Evolutionary conservation across 2,113 vertebrate species (phyloP).

Genomic region (Cercocebus atys): DNA sequence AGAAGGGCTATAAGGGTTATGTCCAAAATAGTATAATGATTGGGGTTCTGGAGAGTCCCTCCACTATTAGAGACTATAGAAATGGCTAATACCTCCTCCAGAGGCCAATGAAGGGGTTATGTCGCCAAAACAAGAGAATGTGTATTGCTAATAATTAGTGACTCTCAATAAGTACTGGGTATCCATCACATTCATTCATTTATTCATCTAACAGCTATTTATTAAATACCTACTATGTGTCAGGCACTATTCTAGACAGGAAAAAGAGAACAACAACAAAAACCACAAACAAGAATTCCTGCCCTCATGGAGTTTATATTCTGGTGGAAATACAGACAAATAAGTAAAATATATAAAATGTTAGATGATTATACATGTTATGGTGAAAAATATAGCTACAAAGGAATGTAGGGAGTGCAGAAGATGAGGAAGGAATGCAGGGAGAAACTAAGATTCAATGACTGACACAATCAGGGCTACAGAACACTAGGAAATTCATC

Average conservation of each 20-base stretch:
- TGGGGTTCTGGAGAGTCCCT: neutral
- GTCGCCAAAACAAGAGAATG: neutral
- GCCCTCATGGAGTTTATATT: neutral
- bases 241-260: neutral
- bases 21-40: constrained; percentile 5
- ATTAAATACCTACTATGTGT: neutral
- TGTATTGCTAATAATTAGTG: neutral
- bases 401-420: neutral
- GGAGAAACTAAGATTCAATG: neutral
- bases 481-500: neutral
- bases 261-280: neutral
- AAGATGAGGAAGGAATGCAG: neutral
- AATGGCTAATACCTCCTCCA: neutral
- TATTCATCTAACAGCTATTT: constrained; percentile 28
- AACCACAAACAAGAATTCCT: constrained; percentile 1
- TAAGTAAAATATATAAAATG: neutral
- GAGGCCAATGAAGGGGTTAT: neutral
- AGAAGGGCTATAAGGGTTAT: neutral
- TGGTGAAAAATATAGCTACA: neutral
- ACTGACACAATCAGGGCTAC: neutral
- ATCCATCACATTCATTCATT: neutral
- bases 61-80: neutral
- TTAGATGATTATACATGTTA: neutral
- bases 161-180: neutral
- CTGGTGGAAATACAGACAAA: neutral